These are phyloP conservation scores for Anabacerthia variegaticeps DNA, from an alignment of 2,797 vertebrate genomes.

Conservation along the genomic window DNA sequence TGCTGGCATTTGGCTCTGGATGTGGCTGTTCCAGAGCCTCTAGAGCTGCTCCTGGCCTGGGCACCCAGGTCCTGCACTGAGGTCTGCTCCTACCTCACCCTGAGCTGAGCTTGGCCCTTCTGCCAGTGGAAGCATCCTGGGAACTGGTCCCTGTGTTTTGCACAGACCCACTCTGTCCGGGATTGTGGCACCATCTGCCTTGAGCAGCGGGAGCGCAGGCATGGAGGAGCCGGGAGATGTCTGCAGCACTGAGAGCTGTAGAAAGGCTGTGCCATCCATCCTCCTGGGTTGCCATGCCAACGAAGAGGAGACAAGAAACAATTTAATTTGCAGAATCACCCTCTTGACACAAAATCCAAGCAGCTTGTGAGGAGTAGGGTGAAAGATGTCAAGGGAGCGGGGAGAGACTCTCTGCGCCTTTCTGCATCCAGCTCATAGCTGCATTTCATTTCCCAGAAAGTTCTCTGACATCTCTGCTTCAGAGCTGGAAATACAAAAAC, in stretches of 20 bases:
- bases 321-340: slow-evolving; percentile 66
- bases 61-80: fast-evolving
- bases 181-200: background rate
- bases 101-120: background rate
- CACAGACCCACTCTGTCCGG: background rate
- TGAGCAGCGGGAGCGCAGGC: background rate
- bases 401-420: background rate
- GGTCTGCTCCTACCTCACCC: background rate
- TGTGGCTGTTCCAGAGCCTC: fast-evolving
- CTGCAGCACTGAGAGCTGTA: background rate
- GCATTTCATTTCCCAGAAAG: background rate
- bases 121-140: fast-evolving
- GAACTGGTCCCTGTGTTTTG: fast-evolving
- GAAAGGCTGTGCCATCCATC: slow-evolving; percentile 50
- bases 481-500: background rate
- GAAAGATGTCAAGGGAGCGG: slow-evolving; percentile 38
- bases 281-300: slow-evolving; percentile 63
- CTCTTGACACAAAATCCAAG: slow-evolving; percentile 59
- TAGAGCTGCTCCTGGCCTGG: background rate
- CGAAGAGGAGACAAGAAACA: slow-evolving; percentile 25
- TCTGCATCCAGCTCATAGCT: background rate
- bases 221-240: background rate
- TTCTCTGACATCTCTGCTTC: background rate
- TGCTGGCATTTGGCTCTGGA: background rate
- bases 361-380: slow-evolving; percentile 9